phyloP scores from a whole-genome alignment of 2,888 invertebrate species.

The Harmothoe impar region DNA sequence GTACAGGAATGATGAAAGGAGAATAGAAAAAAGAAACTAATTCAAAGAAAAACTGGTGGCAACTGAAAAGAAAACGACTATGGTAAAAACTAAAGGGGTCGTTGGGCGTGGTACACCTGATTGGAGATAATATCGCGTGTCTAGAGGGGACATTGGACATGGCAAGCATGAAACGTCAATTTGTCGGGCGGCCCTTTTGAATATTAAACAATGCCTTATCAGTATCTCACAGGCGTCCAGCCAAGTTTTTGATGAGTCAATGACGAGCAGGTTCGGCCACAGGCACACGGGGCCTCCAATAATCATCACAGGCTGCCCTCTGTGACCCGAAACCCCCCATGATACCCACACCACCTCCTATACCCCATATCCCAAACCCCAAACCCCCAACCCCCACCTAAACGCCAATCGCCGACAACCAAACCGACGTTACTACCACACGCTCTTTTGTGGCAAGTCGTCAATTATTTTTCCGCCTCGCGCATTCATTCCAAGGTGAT shows the following conservation, averaged over 20 bases:
- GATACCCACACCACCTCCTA: not conserved
- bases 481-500: not conserved
- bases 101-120: not conserved
- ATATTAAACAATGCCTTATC: constrained; percentile 54
- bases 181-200: constrained; percentile 56
- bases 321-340: not conserved
- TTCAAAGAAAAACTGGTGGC: no score
- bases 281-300: not conserved
- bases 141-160: constrained; percentile 11
- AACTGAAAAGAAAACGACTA: not conserved
- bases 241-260: constrained; percentile 50
- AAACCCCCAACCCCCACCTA: not conserved
- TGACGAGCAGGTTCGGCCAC: not conserved
- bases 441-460: not conserved
- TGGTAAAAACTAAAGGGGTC: not conserved
- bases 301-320: not conserved
- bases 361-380: not conserved
- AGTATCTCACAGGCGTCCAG: constrained; percentile 44
- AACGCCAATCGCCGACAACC: not conserved
- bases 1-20: no score
- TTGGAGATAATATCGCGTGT: constrained; percentile 51
- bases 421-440: not conserved
- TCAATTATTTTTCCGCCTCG: constrained; percentile 34
- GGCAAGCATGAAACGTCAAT: constrained; percentile 52
- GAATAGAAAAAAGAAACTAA: no score